Evolutionary conservation across 23 tunicate genomes (phyloP).

Genomic region (Ascidia mentula): DNA sequence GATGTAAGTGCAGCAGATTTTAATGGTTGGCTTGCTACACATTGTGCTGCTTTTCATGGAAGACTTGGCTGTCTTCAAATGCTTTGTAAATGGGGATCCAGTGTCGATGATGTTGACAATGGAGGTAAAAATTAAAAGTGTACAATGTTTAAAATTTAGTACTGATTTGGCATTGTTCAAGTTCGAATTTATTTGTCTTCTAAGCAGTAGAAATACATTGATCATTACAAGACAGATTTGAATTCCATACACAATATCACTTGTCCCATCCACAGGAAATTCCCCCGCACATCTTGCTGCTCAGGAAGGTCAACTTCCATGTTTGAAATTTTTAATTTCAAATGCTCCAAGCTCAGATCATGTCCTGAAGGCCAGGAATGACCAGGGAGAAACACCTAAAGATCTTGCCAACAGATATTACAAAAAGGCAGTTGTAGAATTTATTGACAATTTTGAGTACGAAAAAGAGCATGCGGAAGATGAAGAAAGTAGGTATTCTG

Average conservation of each 20-base stretch:
- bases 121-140: conserved; percentile 36
- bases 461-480: conserved; percentile 63
- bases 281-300: conserved; percentile 92
- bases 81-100: conserved; percentile 86
- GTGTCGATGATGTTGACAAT: conserved; percentile 87
- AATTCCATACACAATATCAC: not conserved
- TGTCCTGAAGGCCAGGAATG: conserved; percentile 72
- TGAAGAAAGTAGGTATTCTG: conserved; percentile 73
- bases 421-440: conserved; percentile 75
- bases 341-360: conserved; percentile 47
- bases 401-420: conserved; percentile 83
- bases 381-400: conserved; percentile 88
- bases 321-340: conserved; percentile 74
- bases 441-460: conserved; percentile 58
- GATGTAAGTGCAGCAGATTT: conserved; percentile 76
- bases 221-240: not conserved
- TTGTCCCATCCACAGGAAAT: conserved; percentile 50
- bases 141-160: not conserved
- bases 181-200: not conserved
- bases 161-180: not conserved
- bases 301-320: conserved; percentile 89
- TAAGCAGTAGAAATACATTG: too few relatives aligned
- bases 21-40: conserved; percentile 90
- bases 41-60: conserved; percentile 86
- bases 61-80: conserved; percentile 87